These are phyloP conservation scores for Ramphastos sulfuratus DNA, from an alignment of 2,113 vertebrate genomes.

Conservation along the genomic window DNA sequence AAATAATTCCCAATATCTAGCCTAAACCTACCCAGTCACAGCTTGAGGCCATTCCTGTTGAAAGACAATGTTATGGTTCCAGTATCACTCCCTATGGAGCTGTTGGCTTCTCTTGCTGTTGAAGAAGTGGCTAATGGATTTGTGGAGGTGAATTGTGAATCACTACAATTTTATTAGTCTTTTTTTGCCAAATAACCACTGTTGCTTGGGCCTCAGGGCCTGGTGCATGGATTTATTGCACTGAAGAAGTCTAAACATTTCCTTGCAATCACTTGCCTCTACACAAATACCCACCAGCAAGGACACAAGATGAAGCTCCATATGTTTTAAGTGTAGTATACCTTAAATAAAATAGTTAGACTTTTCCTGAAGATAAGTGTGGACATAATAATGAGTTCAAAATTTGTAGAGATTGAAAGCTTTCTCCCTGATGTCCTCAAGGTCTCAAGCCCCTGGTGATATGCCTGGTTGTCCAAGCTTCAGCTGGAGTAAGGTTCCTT, in stretches of 20 bases:
- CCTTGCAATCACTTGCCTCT: not conserved
- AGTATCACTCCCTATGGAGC: not conserved
- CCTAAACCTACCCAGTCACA: no score
- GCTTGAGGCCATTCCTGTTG: not conserved
- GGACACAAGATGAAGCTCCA: not conserved
- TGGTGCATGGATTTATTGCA: not conserved
- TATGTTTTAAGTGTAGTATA: not conserved
- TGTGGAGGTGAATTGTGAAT: not conserved
- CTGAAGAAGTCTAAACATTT: not conserved
- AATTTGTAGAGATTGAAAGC: not conserved
- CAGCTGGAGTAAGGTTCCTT: no score
- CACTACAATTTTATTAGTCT: not conserved
- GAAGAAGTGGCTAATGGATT: not conserved
- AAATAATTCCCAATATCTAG: no score
- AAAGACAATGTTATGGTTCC: not conserved
- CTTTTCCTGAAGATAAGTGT: not conserved
- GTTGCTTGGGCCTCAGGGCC: not conserved
- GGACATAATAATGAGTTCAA: not conserved
- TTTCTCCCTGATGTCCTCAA: not conserved
- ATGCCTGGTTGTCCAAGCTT: no score
- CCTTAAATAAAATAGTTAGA: not conserved
- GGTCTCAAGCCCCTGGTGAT: not conserved
- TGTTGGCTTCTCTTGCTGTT: not conserved
- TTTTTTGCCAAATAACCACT: not conserved
- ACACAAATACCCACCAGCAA: not conserved